Base-by-base conservation (phyloP, 1,140 invertebrate genomes). In the Aphaenogaster ashmeadi region DNA sequence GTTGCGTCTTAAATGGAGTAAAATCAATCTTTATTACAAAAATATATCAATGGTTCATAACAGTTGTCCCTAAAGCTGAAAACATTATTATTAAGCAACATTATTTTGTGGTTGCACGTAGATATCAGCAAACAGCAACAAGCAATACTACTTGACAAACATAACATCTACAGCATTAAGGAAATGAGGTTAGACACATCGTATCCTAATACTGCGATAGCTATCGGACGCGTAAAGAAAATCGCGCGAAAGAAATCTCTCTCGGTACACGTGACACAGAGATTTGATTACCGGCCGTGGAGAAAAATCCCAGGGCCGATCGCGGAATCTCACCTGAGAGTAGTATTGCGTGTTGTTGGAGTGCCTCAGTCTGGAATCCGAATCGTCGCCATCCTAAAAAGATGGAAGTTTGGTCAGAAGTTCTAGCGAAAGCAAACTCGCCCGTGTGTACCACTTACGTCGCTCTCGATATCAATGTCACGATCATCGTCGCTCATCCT, bases 401-500 rank as follows among this genome's bases (percentile, higher is more conserved):
- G 9, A 75, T 58, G 81, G 21, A 83, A 60, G 13, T 36, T 75
- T 7, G 21, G 36, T 83, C 9, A 75, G 21, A 75, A 47, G 1
- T 15, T 21, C 5, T 71, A 60, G 54, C 58, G 67, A 41, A 27
- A 27, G 38, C 80, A 4, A 15, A 27, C 2, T 74, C 13, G 6
- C 6, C 9, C 77, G 54, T 60, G 79, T 74, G 87, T 36, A 11
- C 38, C 60, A 96, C 97, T 97, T 96, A 98, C 98, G 96, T 98
- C 98, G 96, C 98, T 98, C 96, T 98, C 98, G 90, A 99, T 98
- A 95, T 98, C 98, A 94, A 98, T 98, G 94, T 99, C 98, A 89
- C 98, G 96, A 94, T 99, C 98, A 95, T 99, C 98, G 95, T 98
- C 98, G 95, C 98, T 98, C 98, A 98, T 98, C 27, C 0, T 78